Evolutionary conservation across 2,797 vertebrate species (phyloP).

Genomic region (Vespertilio murinus): DNA sequence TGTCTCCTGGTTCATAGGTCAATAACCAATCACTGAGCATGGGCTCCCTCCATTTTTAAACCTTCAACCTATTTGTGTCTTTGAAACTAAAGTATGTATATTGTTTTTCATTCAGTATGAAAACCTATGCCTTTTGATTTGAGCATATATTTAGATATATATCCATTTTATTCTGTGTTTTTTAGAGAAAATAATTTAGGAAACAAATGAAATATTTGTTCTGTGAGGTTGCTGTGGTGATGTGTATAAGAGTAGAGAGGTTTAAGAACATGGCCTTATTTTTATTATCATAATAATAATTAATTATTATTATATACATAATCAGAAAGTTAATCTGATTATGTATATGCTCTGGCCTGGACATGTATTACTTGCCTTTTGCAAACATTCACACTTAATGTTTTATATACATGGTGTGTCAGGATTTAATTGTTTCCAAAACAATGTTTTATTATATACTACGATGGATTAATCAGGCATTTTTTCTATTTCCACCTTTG

Average conservation of each 20-base stretch:
- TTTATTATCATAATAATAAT: too few species aligned
- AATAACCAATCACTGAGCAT: too few species aligned
- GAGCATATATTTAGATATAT: not conserved
- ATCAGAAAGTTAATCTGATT: not conserved
- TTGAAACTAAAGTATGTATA: not conserved
- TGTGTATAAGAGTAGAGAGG: not conserved
- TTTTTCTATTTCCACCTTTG: not conserved
- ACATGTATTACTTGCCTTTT: not conserved
- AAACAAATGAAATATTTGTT: not conserved
- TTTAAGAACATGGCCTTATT: not conserved
- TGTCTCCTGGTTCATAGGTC: too few species aligned
- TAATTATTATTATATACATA: too few species aligned
- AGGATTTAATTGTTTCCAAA: not conserved
- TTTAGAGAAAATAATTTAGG: not conserved
- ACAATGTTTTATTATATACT: not conserved
- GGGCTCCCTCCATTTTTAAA: too few species aligned
- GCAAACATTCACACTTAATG: not conserved
- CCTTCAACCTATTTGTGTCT: not conserved
- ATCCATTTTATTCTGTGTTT: not conserved
- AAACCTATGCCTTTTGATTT: not conserved
- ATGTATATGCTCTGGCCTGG: not conserved
- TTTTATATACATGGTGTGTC: not conserved
- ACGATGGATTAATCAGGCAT: not conserved
- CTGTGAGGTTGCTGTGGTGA: not conserved
- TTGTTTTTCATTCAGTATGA: not conserved